A percentile compares a stretch with the other conserved stretches of the same genome.
phyloP scores from a whole-genome alignment of 2,888 invertebrate genomes.

The Dorcus hopei region DNA sequence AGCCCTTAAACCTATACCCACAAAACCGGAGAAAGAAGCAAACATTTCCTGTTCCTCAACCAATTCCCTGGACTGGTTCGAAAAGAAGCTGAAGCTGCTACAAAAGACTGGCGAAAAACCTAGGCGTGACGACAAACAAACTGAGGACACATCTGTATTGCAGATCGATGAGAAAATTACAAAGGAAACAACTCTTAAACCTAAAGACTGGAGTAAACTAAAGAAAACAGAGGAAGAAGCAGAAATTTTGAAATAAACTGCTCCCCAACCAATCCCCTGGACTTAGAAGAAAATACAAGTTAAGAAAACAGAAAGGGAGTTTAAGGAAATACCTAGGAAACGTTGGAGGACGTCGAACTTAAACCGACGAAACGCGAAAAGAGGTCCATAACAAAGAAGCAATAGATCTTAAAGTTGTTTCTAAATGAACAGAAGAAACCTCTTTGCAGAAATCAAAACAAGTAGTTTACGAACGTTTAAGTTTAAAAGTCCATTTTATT shows the following conservation, averaged over 20 bases:
- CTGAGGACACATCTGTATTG: not conserved
- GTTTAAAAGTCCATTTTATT: not conserved
- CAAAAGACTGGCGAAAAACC: slow-evolving; percentile 24
- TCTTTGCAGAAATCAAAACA: slow-evolving; percentile 17
- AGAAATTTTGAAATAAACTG: not conserved
- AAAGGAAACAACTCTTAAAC: too few relatives aligned
- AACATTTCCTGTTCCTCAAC: slow-evolving; percentile 31
- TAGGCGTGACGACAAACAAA: slow-evolving; percentile 18
- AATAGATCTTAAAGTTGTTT: slow-evolving; percentile 52
- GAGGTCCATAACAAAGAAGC: not conserved
- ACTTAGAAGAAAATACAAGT: slow-evolving; percentile 61
- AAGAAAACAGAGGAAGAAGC: not conserved
- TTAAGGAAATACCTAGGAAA: slow-evolving; percentile 35
- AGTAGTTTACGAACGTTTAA: slow-evolving; percentile 14
- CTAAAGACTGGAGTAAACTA: too few relatives aligned
- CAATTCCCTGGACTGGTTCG: slow-evolving; percentile 59
- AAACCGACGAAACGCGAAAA: slow-evolving; percentile 22
- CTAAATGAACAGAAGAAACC: slow-evolving; percentile 33
- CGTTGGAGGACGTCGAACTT: slow-evolving; percentile 34
- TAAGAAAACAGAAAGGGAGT: slow-evolving; percentile 46
- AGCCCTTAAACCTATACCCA: not conserved
- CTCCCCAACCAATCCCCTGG: slow-evolving; percentile 52
- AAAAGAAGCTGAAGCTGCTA: slow-evolving; percentile 23
- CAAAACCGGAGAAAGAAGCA: not conserved
- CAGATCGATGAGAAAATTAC: too few relatives aligned